Evolutionary conservation across 2,888 invertebrate species (phyloP).

Genomic region (Sarcophaga carnaria): DNA sequence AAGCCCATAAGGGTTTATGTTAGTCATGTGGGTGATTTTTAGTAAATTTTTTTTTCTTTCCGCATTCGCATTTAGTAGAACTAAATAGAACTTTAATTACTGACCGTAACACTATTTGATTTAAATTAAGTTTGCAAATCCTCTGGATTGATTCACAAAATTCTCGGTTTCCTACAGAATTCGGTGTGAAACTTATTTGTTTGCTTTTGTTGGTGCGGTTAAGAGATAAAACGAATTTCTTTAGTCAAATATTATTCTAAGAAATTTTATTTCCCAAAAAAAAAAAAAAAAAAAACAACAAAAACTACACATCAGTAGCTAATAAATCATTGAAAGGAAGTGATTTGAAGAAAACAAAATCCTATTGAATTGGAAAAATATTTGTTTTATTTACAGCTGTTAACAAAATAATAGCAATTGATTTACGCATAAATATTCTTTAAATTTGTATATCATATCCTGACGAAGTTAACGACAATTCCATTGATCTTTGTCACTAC

Average conservation of each 20-base stretch:
- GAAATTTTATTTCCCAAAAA: too few species aligned
- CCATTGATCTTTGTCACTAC: too few species aligned
- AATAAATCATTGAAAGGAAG: too few species aligned
- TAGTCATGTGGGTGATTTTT: neutral
- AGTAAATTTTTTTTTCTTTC: neutral
- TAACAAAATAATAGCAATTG: too few species aligned
- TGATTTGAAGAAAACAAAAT: too few species aligned
- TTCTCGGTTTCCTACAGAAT: neutral
- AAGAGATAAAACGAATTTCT: neutral
- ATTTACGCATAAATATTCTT: too few species aligned
- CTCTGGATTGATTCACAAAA: neutral
- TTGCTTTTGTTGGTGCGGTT: neutral
- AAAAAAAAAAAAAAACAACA: neutral
- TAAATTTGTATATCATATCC: too few species aligned
- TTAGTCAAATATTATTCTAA: too few species aligned
- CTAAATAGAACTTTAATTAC: constrained; percentile 46
- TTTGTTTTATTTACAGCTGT: too few species aligned
- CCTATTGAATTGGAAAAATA: too few species aligned
- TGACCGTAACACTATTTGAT: constrained; percentile 32
- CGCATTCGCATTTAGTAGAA: neutral
- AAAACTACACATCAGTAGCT: neutral
- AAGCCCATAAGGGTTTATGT: constrained; percentile 15
- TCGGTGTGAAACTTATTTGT: neutral
- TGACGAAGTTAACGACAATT: too few species aligned
- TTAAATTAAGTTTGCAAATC: neutral